phyloP scores from a whole-genome alignment of 2,113 vertebrate genomes.

The Pyrgilauda ruficollis region DNA sequence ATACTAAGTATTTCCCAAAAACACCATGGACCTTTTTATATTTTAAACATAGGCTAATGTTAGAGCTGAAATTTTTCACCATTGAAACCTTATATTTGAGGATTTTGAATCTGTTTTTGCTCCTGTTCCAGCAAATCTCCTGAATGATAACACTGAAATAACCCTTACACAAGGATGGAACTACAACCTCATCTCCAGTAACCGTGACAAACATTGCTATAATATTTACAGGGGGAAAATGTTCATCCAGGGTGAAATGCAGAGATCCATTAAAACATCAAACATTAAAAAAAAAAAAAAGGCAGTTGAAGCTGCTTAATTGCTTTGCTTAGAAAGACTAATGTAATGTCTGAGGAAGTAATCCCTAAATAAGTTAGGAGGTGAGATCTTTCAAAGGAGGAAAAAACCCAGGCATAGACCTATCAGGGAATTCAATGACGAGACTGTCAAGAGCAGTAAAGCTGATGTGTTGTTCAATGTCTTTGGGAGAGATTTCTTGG shows the following conservation, averaged over 20 bases:
- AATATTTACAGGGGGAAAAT: background rate
- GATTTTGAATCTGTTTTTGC: background rate
- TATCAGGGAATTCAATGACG: background rate
- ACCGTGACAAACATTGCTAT: fast-evolving
- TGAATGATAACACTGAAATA: background rate
- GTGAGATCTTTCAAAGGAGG: background rate
- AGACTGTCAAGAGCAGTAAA: background rate
- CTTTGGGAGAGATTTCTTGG: background rate
- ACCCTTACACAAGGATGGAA: background rate
- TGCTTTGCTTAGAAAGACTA: background rate
- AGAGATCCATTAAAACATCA: background rate
- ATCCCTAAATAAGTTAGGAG: background rate
- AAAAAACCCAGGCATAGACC: background rate
- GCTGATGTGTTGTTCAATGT: background rate
- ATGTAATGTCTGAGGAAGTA: background rate
- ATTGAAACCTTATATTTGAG: background rate
- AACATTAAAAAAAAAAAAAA: background rate
- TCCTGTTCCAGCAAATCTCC: background rate
- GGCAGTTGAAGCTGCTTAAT: background rate
- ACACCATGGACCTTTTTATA: background rate
- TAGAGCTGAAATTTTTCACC: background rate
- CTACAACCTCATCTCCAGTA: background rate
- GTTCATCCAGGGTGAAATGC: background rate
- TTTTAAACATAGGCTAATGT: background rate
- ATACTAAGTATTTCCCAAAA: background rate